A percentile compares a stretch with the other conserved stretches of the same genome.
phyloP scores from a whole-genome alignment of 2,113 vertebrate species.

The Seriola quinqueradiata region DNA sequence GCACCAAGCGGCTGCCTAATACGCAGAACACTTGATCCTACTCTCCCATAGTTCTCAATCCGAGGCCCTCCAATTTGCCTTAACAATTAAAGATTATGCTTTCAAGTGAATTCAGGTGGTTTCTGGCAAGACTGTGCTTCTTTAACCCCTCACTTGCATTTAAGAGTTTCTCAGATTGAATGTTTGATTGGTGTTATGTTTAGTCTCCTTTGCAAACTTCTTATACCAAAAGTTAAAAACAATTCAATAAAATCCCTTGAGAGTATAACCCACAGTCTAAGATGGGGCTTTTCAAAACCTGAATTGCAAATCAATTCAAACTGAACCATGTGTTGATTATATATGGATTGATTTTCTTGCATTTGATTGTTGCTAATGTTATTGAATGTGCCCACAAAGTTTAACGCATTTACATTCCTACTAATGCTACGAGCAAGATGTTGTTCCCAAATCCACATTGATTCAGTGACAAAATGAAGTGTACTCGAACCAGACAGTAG shows the following conservation, averaged over 20 bases:
- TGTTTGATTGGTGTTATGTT: not conserved
- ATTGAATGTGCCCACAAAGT: not conserved
- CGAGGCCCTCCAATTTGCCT: not conserved
- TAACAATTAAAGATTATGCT: constrained; percentile 33
- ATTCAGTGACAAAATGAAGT: too few relatives aligned
- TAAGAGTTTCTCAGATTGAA: not conserved
- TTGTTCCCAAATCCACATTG: too few relatives aligned
- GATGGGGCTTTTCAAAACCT: not conserved
- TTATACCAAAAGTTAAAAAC: not conserved
- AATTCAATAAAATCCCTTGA: not conserved
- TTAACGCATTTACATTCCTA: not conserved
- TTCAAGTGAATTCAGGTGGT: constrained; percentile 1
- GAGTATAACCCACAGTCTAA: not conserved
- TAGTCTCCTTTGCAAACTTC: not conserved
- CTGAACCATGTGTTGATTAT: not conserved
- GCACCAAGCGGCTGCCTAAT: constrained; percentile 58
- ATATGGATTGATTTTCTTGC: not conserved
- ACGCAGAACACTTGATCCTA: constrained; percentile 39
- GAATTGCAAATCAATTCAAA: not conserved
- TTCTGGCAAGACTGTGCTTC: too few relatives aligned
- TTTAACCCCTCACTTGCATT: not conserved
- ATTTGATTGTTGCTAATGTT: not conserved
- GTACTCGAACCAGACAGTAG: too few relatives aligned
- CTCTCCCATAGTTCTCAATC: constrained; percentile 9
- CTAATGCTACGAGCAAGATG: not conserved